Evolutionary conservation across 2,113 vertebrate genomes (phyloP).

Genomic region (Clupea harengus): DNA sequence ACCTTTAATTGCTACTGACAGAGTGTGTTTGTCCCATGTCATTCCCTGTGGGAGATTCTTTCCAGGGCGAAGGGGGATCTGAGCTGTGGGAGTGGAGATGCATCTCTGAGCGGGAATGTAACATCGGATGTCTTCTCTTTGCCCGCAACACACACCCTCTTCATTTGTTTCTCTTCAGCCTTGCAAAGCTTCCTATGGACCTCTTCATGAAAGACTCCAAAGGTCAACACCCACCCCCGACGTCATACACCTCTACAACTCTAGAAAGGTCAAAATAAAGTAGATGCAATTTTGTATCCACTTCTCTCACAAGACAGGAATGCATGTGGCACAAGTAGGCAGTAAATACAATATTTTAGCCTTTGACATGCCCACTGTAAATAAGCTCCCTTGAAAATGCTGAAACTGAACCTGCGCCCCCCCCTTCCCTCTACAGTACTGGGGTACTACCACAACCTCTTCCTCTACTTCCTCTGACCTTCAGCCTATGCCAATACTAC

Average conservation of each 20-base stretch:
- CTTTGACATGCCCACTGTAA: not conserved
- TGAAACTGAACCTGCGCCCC: not conserved
- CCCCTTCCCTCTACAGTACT: not conserved
- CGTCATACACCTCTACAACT: not conserved
- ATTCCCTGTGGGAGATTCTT: constrained; percentile 60
- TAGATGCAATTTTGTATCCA: not conserved
- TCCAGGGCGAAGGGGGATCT: constrained; percentile 52
- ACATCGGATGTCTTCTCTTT: not conserved
- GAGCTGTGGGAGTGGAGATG: not conserved
- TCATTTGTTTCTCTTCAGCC: not conserved
- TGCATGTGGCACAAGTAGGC: not conserved
- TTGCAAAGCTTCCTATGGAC: not conserved
- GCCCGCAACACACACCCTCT: not conserved
- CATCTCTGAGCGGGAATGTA: not conserved
- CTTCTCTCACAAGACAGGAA: not conserved
- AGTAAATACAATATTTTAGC: not conserved
- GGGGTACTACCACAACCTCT: not conserved
- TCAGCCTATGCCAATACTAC: constrained; percentile 69
- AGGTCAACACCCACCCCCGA: not conserved
- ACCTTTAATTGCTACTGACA: constrained; percentile 62
- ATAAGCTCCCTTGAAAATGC: not conserved
- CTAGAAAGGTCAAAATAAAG: not conserved
- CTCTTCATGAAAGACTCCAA: not conserved
- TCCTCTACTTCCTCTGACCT: constrained; percentile 78
- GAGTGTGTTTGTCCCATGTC: constrained; percentile 56